A percentile compares a stretch with the other conserved stretches of the same genome.
phyloP scores from a whole-genome alignment of 2,113 vertebrate species.

The Ammodramus savannarum region DNA sequence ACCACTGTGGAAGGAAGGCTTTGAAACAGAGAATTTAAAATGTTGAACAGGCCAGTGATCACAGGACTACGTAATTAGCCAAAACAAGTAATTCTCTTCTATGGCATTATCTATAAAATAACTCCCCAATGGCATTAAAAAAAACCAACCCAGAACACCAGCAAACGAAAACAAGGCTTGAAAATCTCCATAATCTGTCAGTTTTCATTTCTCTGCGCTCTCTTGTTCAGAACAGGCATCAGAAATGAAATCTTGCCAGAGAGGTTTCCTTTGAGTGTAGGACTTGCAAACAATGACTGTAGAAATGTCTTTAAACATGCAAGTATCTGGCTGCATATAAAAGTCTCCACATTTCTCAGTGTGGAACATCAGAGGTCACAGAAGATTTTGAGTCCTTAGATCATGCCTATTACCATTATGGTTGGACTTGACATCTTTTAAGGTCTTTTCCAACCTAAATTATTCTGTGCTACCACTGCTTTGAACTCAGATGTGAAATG shows the following conservation, averaged over 20 bases:
- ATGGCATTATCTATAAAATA: not conserved
- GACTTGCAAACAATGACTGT: not conserved
- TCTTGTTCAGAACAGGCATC: not conserved
- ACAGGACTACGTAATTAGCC: slow-evolving; percentile 39
- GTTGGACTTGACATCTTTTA: not conserved
- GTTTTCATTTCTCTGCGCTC: not conserved
- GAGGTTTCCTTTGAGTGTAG: not conserved
- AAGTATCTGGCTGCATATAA: not conserved
- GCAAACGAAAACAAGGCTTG: not conserved
- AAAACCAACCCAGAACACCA: not conserved
- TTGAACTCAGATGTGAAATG: not conserved
- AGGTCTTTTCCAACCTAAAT: not conserved
- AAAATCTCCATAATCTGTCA: not conserved
- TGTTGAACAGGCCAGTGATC: slow-evolving; percentile 37
- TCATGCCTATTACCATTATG: not conserved
- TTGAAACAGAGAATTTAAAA: slow-evolving; percentile 52
- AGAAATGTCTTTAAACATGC: not conserved
- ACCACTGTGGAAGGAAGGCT: not conserved
- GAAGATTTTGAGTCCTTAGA: not conserved
- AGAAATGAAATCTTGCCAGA: not conserved
- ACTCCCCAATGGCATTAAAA: not conserved
- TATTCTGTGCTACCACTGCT: not conserved
- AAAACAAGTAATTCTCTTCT: slow-evolving; percentile 38
- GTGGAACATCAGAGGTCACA: not conserved
- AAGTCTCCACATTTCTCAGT: not conserved